Evolutionary conservation across 2,797 vertebrate species (phyloP).

Genomic region (Poecilia wingei): DNA sequence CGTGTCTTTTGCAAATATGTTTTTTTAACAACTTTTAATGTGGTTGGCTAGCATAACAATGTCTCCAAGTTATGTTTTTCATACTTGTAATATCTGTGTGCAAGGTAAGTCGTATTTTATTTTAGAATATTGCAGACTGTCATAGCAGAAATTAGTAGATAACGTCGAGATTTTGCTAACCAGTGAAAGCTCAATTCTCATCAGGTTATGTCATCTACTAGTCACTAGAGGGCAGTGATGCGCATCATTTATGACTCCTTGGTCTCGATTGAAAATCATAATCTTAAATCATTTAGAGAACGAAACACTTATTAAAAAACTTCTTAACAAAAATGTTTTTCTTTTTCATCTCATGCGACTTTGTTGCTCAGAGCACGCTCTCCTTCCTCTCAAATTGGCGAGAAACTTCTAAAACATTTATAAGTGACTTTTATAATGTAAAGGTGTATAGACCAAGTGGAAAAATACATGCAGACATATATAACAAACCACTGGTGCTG

Average conservation of each 20-base stretch:
- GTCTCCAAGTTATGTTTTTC: not conserved
- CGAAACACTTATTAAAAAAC: not conserved
- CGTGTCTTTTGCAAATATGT: not conserved
- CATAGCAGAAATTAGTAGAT: not conserved
- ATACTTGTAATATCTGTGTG: not conserved
- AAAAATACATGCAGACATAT: not conserved
- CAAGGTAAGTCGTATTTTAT: not conserved
- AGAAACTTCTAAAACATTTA: not conserved
- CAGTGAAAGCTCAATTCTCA: too few species aligned
- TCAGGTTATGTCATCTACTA: not conserved
- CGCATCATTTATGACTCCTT: not conserved
- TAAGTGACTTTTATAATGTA: not conserved
- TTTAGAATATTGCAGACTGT: not conserved
- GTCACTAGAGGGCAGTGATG: slow-evolving; percentile 26
- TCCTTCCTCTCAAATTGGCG: not conserved
- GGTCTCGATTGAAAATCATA: not conserved
- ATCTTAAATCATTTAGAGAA: not conserved
- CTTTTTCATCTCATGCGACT: not conserved
- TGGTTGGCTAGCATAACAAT: not conserved
- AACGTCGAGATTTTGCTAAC: not conserved
- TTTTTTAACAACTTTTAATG: not conserved
- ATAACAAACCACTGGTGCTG: not conserved
- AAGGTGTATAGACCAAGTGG: not conserved
- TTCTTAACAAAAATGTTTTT: not conserved
- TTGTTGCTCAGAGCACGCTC: not conserved